Evolutionary conservation across 2,797 vertebrate species (phyloP), one percentile per base, ranked within the genome.

Genomic region (Cyprinella venusta): DNA sequence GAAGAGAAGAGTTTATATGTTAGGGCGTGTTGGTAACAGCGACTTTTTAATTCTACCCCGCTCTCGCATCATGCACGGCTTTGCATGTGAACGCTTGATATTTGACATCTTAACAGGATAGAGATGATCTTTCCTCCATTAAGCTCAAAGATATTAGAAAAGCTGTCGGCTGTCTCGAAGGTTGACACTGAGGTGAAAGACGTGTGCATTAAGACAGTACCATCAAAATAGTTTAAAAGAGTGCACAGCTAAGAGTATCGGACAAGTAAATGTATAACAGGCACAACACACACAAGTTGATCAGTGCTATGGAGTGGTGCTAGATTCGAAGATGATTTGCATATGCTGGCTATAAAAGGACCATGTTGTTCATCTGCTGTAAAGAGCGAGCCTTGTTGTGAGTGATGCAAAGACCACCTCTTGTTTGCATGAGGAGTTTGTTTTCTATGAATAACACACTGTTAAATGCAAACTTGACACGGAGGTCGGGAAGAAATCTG

Each of bases 321-420:
- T n/a, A 21, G 7, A 26, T 30, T 36, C 38, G 54, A 70, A 15
- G 12, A 4, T 68, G 26, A 82, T 82, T 85, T 85, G 84, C 84
- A 85, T 81, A 40, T 40, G 67, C 30, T 38, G n/a, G 26, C n/a
- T 42, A 63, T 63, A 81, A 85, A 52, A 85, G 56, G 19, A n/a
- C 56, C 24, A 65, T 54, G 77, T 72, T 85, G 79, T 85, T 75
- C n/a, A 50, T 50, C 33, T 63, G 42, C 45, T 64, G 59, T 71
- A 59, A 85, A 77, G 65, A 76, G 54, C 42, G 12, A 15, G 42
- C 42, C 12, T 45, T 68, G 45, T 74, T 65, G 70, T 81, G 54
- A 40, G 42, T 38, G 69, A 81, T 19, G 79, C 56, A 74, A 81
- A 81, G 79, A 72, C 26, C 26, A 63, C 69, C 42, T 50, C 21